Conservation (phyloP, 2,888 invertebrate genomes). For the Patella pellucida region DNA sequence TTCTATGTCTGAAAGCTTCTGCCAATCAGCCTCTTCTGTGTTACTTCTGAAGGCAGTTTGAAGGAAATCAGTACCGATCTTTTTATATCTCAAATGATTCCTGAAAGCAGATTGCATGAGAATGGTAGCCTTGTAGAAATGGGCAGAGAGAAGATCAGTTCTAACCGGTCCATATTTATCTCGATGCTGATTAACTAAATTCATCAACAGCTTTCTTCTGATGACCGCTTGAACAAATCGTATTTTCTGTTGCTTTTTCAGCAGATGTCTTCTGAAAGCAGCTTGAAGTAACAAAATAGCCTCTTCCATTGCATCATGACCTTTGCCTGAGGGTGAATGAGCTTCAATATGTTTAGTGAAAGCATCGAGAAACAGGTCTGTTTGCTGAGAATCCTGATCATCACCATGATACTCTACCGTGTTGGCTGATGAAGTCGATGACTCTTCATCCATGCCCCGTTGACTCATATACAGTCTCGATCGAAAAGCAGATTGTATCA, state of each 20-base stretch:
- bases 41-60: not conserved
- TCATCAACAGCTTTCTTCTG: not conserved
- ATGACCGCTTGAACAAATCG: not conserved
- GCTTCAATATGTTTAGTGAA: not conserved
- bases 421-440: not conserved
- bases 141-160: not conserved
- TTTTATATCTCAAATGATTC: not conserved
- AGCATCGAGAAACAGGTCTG: not conserved
- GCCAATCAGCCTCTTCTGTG: too few species aligned
- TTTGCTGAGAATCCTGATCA: not conserved
- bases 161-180: not conserved
- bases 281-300: not conserved
- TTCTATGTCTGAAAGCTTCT: too few species aligned
- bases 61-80: not conserved
- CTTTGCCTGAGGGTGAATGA: not conserved
- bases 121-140: not conserved
- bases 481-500: constrained; percentile 2
- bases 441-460: not conserved
- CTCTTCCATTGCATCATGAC: not conserved
- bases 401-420: not conserved
- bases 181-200: not conserved
- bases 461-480: not conserved
- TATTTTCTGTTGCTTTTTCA: not conserved
- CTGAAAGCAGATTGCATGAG: not conserved
- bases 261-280: not conserved